Base-by-base conservation (phyloP, 2,888 invertebrate genomes). In the Quadroppia sp. region DNA sequence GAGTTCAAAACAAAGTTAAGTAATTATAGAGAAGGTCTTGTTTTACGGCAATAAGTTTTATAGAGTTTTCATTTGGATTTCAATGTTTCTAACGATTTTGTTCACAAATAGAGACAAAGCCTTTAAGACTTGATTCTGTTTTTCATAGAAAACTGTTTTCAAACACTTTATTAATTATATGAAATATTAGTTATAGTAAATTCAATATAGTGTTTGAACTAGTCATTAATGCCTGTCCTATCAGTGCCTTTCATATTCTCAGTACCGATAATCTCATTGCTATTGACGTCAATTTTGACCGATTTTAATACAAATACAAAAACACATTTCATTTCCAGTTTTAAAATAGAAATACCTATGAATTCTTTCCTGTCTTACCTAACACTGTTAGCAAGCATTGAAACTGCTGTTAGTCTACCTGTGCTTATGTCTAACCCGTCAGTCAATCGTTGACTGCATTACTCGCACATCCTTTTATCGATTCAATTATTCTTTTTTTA, bases 201-300 rank as follows among this genome's bases (percentile, higher is more conserved):
- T 36, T 36, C 36, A 36, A 7, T 36, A 9, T 9, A 36, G 6
- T 36, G 36, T 36, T 36, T n/a, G n/a, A 9, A 36, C 15, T 48
- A 4, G 15, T 15, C 4, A 4, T 4, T 48, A 48, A 15, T 48
- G 48, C 15, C 11, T 45, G 45, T 17, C 17, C 45, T 45, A 45
- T 45, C 32, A 32, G 20, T 64, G 36, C 36, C 23, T 36, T 64
- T 64, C 61, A 36, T 56, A 30, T 56, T 56, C 32, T 32, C 36
- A 17, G 69, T 28, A 25, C 69, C 69, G 69, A 69, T 69, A 69
- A 69, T 69, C 75, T 71, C 69, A 40, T 71, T 56, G 30, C 53
- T 61, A 40, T 67, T 75, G 75, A 75, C 75, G 75, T 75, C 75
- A 74, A 36, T 71, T 56, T 72, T 75, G 75, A 75, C 75, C 73